Conservation (phyloP, 1,140 invertebrate genomes). For the Drosophila baimaii region DNA sequence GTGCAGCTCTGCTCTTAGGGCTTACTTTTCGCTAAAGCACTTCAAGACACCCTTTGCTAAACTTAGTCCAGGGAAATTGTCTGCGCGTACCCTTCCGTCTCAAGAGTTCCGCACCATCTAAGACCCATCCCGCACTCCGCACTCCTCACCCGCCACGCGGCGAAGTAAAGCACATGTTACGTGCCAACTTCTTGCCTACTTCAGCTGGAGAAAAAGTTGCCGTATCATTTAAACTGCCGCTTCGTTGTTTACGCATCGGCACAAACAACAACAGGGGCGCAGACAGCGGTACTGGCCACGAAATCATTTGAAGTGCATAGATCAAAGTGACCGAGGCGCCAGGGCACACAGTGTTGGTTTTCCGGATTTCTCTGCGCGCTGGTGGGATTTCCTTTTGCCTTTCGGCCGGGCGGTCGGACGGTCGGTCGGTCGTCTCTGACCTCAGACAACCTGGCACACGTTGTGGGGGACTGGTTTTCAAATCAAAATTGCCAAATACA, state of each 20-base stretch:
- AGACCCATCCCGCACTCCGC: background rate
- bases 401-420: conserved; percentile 45
- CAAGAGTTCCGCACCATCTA: conserved; percentile 3
- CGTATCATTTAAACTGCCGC: conserved; percentile 78
- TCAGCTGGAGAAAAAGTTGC: conserved; percentile 68
- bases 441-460: conserved; percentile 76
- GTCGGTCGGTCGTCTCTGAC: conserved; percentile 58
- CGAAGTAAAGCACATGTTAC: conserved; percentile 53
- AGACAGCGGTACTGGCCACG: conserved; percentile 34
- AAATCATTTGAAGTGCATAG: conserved; percentile 79
- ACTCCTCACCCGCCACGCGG: background rate
- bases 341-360: conserved; percentile 42
- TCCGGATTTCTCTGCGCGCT: conserved; percentile 47
- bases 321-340: conserved; percentile 79
- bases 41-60: background rate
- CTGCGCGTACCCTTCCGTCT: conserved; percentile 5
- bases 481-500: conserved; percentile 68
- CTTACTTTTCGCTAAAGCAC: conserved; percentile 7
- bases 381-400: conserved; percentile 31
- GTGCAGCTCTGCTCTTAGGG: background rate
- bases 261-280: conserved; percentile 61
- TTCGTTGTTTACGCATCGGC: conserved; percentile 76
- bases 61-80: conserved; percentile 1
- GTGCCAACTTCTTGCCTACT: conserved; percentile 70
- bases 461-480: conserved; percentile 53